Percentiles rank a stretch among this genome's conserved stretches.
Conservation (phyloP, 37 sponge, comb jelly and placozoan genomes). For the Theonella swinhoei region DNA sequence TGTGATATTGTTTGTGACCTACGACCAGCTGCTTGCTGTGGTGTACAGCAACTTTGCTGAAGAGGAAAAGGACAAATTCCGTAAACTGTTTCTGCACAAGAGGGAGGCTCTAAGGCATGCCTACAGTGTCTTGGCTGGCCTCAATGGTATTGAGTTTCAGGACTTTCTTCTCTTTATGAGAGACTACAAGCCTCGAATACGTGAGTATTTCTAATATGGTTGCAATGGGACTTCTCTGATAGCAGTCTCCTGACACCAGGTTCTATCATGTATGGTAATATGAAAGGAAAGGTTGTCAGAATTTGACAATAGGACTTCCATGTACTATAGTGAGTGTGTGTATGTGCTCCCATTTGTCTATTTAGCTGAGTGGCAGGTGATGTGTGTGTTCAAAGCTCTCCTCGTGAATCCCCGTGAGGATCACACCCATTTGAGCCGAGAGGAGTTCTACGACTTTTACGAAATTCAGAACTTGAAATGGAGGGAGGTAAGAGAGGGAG, state of each 20-base stretch:
- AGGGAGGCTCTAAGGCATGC: constrained; percentile 64
- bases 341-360: background rate
- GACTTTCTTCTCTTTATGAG: constrained; percentile 71
- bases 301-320: too few species aligned
- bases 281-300: too few species aligned
- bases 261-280: too few species aligned
- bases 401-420: constrained; percentile 16
- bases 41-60: constrained; percentile 74
- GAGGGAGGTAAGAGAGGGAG: constrained; percentile 64
- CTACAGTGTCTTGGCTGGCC: constrained; percentile 18
- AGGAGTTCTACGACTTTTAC: constrained; percentile 78
- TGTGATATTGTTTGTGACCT: background rate
- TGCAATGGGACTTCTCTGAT: background rate
- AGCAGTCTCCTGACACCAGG: too few species aligned
- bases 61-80: constrained; percentile 71
- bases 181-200: constrained; percentile 53
- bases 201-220: constrained; percentile 32
- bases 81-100: constrained; percentile 62
- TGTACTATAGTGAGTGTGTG: background rate
- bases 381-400: constrained; percentile 84
- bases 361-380: constrained; percentile 70
- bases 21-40: constrained; percentile 67
- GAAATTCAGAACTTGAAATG: constrained; percentile 58
- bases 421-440: constrained; percentile 16
- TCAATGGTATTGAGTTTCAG: constrained; percentile 33